Conservation (phyloP, 2,797 vertebrate genomes). For the Sebastes minor region DNA sequence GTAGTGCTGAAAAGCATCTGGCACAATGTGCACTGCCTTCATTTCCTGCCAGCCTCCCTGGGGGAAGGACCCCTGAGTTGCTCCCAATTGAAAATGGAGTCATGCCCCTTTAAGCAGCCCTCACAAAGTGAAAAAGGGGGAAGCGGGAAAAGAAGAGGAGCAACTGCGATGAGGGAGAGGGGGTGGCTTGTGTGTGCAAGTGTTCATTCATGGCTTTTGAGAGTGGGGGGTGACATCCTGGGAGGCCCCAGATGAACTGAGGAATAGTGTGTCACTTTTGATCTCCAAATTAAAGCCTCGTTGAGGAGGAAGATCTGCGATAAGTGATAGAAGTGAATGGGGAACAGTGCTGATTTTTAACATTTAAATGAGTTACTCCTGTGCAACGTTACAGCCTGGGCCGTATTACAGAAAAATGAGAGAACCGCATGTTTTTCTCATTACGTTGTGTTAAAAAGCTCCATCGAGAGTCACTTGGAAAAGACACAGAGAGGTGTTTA, state of each 20-base stretch:
- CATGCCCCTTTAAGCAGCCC: conserved; percentile 88
- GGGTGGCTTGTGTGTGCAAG: conserved; percentile 62
- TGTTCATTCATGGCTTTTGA: conserved; percentile 77
- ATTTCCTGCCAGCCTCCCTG: conserved; percentile 85
- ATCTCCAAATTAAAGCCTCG: conserved; percentile 78
- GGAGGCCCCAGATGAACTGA: conserved; percentile 70
- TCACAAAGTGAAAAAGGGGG: conserved; percentile 79
- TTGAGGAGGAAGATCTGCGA: conserved; percentile 42
- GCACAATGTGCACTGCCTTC: conserved; percentile 83
- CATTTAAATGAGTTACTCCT: conserved; percentile 26
- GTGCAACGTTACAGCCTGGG: not conserved
- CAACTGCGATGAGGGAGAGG: conserved; percentile 58
- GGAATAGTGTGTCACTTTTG: conserved; percentile 72
- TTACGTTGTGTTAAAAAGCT: conserved; percentile 11
- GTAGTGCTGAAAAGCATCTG: conserved; percentile 82
- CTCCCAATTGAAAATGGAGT: conserved; percentile 88
- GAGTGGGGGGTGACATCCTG: conserved; percentile 57
- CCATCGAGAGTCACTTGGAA: conserved; percentile 24
- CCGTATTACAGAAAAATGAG: not conserved
- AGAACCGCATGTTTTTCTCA: conserved; percentile 29
- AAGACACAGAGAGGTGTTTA: conserved; percentile 30
- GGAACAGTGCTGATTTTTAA: conserved; percentile 10
- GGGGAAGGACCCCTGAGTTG: conserved; percentile 82
- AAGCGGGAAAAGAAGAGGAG: conserved; percentile 72
- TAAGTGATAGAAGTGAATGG: conserved; percentile 42